Evolutionary conservation across 1,140 invertebrate genomes (phyloP), one percentile per base, ranked within the genome.

Genomic region (Anastrepha ludens): DNA sequence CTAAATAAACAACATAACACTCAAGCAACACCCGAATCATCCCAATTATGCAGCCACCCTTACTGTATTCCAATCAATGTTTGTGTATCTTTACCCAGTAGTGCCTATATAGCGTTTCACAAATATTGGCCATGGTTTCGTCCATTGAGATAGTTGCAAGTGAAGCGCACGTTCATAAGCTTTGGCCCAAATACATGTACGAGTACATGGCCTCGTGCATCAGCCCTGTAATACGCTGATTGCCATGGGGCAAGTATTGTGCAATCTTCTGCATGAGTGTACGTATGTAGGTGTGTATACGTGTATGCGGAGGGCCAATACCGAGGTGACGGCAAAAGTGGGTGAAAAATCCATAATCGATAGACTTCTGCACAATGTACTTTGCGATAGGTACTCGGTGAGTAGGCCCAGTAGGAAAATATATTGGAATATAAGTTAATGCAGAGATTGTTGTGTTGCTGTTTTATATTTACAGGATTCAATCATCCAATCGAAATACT

Each of bases 331-430:
- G 74, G 74, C 44, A 81, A 81, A 81, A 81, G 74, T 81, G 74
- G 74, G 74, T 81, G 74, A 81, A 58, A 62, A 74, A 81, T 81
- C 74, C 74, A 81, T 81, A 81, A 81, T 81, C 74, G 20, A 81
- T 81, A 81, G 55, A 74, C 67, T 74, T 74, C 44, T 74, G 67
- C 39, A 70, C 67, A 70, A 70, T 50, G 47, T n/a, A 78, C 44
- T 7, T 9, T 50, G 74, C 39, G 15, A 50, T 78, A n/a, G n/a
- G 2, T 50, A 8, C 17, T 9, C 15, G 20, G 6, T 78, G 3
- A 0, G 3, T 55, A 55, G 6, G 7, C 13, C 41, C 67, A 17
- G 1, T 74, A 74, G 67, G 67, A 47, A 74, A 74, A 17, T n/a
- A 62, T 58, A 58, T 8, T 58, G 7, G 7, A 8, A 58, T 58